A percentile compares a stretch with the other conserved stretches of the same genome.
phyloP scores from a whole-genome alignment of 2,113 vertebrate species.

The Uropsilus gracilis region DNA sequence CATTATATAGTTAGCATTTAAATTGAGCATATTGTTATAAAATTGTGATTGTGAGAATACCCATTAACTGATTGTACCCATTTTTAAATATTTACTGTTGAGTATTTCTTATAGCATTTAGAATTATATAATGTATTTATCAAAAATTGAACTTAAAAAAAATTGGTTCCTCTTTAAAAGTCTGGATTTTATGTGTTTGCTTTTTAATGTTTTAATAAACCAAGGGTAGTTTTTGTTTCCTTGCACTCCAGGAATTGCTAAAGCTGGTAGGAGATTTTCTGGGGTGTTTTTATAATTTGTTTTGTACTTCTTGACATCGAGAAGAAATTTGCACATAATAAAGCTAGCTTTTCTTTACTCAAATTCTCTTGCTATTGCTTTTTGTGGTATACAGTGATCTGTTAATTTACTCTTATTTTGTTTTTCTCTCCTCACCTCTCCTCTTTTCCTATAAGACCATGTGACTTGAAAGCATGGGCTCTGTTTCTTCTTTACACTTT shows the following conservation, averaged over 20 bases:
- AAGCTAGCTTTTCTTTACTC: slow-evolving; percentile 15
- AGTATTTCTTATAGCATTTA: not conserved
- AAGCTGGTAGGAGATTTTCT: not conserved
- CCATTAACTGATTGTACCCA: not conserved
- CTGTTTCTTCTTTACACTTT: not conserved
- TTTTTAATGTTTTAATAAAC: slow-evolving; percentile 27
- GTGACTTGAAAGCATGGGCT: not conserved
- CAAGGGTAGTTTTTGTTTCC: slow-evolving; percentile 29
- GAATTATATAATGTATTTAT: not conserved
- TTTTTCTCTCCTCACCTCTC: not conserved
- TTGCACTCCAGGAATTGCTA: not conserved
- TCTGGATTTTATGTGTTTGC: not conserved
- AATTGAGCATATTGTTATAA: not conserved
- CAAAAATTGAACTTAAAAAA: slow-evolving; percentile 44
- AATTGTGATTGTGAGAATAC: slow-evolving; percentile 6
- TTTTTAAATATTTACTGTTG: not conserved
- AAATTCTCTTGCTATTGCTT: not conserved
- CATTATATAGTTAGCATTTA: slow-evolving; percentile 15
- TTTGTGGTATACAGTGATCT: not conserved
- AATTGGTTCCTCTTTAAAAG: not conserved
- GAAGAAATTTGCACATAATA: not conserved
- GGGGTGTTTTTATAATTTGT: slow-evolving; percentile 43
- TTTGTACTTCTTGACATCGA: not conserved
- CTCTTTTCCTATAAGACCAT: not conserved
- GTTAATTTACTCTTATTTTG: slow-evolving; percentile 36